Evolutionary conservation across 2,113 vertebrate genomes (phyloP).

Genomic region (Loxodonta africana): DNA sequence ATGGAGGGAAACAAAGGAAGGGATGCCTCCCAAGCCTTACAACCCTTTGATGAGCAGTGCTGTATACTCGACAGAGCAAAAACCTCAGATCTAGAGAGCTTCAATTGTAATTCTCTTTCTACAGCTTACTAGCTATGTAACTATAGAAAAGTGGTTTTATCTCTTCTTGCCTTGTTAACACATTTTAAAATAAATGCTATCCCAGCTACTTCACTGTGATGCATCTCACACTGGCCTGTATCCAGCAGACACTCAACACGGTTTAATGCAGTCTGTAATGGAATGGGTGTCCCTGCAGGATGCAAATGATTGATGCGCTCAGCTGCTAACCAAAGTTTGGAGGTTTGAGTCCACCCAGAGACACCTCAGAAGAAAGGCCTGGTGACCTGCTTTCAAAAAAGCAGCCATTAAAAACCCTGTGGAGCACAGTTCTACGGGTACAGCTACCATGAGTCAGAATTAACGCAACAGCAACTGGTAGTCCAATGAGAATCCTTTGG

Average conservation of each 20-base stretch:
- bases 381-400: too few species aligned
- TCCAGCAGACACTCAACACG: rapidly evolving
- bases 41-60: not conserved
- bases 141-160: too few species aligned
- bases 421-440: too few species aligned
- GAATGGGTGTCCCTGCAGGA: not conserved
- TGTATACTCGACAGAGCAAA: rapidly evolving
- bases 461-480: not conserved
- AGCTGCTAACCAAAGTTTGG: too few species aligned
- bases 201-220: not conserved
- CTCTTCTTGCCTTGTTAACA: not conserved
- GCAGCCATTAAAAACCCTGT: too few species aligned
- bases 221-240: not conserved
- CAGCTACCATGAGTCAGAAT: too few species aligned
- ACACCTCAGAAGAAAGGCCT: too few species aligned
- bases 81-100: not conserved
- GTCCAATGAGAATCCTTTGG: not conserved
- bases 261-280: not conserved
- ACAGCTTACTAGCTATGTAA: not conserved
- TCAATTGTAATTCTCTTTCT: not conserved
- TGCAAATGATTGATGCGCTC: too few species aligned
- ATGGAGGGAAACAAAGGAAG: not conserved
- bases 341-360: too few species aligned
- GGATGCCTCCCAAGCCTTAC: not conserved
- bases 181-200: not conserved